Conservation (phyloP, 1,140 invertebrate species). For the Papilio xuthus region DNA sequence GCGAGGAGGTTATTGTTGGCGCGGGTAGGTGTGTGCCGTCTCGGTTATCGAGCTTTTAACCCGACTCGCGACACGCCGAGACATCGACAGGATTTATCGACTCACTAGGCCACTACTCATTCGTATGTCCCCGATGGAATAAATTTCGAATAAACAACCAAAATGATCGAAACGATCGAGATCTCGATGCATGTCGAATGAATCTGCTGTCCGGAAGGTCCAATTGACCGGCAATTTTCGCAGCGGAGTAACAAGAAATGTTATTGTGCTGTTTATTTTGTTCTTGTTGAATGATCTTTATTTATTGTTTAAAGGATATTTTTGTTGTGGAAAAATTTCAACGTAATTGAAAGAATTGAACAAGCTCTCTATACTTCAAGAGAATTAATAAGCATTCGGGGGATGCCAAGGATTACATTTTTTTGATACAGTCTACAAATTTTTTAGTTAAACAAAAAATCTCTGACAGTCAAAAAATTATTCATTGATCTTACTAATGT, state of each 20-base stretch:
- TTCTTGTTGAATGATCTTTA: conserved; percentile 25
- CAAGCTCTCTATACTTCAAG: not conserved
- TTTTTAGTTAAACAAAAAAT: no score
- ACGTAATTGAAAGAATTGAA: not conserved
- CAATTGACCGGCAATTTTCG: conserved; percentile 36
- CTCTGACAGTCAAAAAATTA: not conserved
- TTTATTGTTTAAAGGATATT: conserved; percentile 30
- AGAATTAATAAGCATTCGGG: not conserved
- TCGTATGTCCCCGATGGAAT: conserved; percentile 74
- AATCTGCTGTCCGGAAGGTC: conserved; percentile 31
- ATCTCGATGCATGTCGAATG: conserved; percentile 48
- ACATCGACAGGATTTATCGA: conserved; percentile 79
- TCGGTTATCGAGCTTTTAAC: conserved; percentile 81
- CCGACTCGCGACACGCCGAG: conserved; percentile 76
- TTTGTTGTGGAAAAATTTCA: not conserved
- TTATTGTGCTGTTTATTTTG: conserved; percentile 25
- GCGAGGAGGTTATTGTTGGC: conserved; percentile 76
- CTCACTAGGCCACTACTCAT: conserved; percentile 78
- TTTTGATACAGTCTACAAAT: no score
- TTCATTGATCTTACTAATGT: not conserved
- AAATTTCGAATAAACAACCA: conserved; percentile 67
- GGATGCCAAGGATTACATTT: not conserved
- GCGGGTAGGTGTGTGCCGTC: conserved; percentile 74
- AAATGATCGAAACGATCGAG: conserved; percentile 64
- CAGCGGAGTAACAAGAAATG: conserved; percentile 21